A percentile compares a stretch with the other conserved stretches of the same genome.
Evolutionary conservation across 1,140 invertebrate species (phyloP).

Genomic region (Caerostris extrusa): DNA sequence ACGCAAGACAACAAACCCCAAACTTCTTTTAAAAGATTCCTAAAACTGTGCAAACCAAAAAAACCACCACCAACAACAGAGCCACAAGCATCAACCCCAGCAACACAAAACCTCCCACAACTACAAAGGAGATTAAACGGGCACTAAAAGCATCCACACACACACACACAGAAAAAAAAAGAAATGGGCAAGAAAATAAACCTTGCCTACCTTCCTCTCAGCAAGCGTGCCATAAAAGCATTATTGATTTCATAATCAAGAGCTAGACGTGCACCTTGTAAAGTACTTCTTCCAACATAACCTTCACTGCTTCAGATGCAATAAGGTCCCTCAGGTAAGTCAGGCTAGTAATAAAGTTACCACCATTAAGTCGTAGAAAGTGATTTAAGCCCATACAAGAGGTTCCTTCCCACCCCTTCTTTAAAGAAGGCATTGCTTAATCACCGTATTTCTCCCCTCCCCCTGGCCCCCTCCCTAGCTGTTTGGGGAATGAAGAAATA

Average conservation of each 20-base stretch:
- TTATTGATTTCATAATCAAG: slow-evolving; percentile 69
- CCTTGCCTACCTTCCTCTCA: background rate
- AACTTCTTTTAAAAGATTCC: no score
- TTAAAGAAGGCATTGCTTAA: slow-evolving; percentile 49
- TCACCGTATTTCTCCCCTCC: slow-evolving; percentile 15
- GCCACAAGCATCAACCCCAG: no score
- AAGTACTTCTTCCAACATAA: background rate
- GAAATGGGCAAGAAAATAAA: no score
- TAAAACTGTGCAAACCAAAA: no score
- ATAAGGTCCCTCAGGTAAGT: slow-evolving; percentile 55
- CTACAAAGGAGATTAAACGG: no score
- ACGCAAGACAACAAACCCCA: no score
- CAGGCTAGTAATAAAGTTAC: slow-evolving; percentile 57
- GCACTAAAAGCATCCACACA: no score
- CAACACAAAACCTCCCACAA: no score
- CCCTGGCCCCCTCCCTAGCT: background rate
- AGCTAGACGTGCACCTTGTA: slow-evolving; percentile 27
- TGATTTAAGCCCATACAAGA: slow-evolving; percentile 56
- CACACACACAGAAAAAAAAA: background rate
- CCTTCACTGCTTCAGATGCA: slow-evolving; percentile 2
- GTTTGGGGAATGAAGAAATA: slow-evolving; percentile 54
- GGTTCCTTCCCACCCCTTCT: background rate
- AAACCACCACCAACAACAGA: no score
- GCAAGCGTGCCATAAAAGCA: slow-evolving; percentile 33
- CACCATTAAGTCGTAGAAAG: slow-evolving; percentile 62